Evolutionary conservation across 2,888 invertebrate species (phyloP).

Genomic region (Eilema griseolum): DNA sequence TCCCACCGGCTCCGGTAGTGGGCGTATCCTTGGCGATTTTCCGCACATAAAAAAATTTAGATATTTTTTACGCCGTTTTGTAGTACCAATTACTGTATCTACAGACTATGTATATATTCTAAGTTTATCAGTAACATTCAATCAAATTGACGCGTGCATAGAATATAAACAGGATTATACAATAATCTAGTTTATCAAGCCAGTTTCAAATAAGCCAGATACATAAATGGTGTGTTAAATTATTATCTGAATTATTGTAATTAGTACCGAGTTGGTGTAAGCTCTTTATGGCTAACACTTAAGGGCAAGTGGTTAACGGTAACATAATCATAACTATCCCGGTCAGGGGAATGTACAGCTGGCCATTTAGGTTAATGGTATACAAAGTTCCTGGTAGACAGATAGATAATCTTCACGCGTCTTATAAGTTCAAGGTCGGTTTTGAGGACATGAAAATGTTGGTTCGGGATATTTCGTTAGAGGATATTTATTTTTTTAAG

Average conservation of each 20-base stretch:
- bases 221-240: conserved; percentile 59
- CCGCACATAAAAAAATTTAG: too few relatives aligned
- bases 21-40: too few relatives aligned
- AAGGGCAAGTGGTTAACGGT: conserved; percentile 59
- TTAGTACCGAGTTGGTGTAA: conserved; percentile 46
- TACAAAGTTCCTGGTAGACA: conserved; percentile 8
- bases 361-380: conserved; percentile 45
- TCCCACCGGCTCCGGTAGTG: too few relatives aligned
- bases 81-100: too few relatives aligned
- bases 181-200: conserved; percentile 56
- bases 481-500: too few relatives aligned
- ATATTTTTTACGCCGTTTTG: too few relatives aligned
- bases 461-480: background rate
- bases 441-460: background rate
- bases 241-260: conserved; percentile 60
- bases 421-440: background rate
- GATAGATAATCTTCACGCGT: conserved; percentile 1
- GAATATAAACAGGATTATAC: conserved; percentile 40
- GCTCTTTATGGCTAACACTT: conserved; percentile 52
- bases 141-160: background rate
- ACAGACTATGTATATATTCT: too few relatives aligned
- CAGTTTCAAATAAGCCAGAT: conserved; percentile 40
- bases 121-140: background rate
- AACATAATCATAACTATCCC: conserved; percentile 70
- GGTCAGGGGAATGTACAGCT: conserved; percentile 39